Percentiles rank a stretch among this genome's conserved stretches.
Evolutionary conservation across 1,140 invertebrate genomes (phyloP).

Genomic region (Panagrolaimus sp.): DNA sequence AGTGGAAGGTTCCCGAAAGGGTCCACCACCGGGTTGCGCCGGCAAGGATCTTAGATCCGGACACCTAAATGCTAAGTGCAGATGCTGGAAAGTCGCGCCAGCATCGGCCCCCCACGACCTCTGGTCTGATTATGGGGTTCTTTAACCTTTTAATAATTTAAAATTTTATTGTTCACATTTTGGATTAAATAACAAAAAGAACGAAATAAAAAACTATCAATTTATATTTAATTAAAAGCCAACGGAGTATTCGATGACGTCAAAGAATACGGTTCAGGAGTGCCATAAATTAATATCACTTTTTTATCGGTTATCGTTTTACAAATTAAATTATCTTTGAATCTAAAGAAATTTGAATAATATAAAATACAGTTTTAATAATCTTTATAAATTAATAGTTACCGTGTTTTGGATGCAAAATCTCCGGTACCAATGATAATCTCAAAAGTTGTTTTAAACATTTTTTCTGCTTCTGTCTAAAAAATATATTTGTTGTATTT

Average conservation of each 20-base stretch:
- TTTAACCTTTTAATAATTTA: too few species aligned
- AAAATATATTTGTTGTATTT: not conserved
- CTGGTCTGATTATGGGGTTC: too few species aligned
- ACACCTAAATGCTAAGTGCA: too few species aligned
- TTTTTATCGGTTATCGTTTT: constrained; percentile 25
- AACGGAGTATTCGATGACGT: not conserved
- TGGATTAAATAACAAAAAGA: not conserved
- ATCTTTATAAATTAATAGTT: too few species aligned
- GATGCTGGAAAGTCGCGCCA: too few species aligned
- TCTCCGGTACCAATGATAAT: constrained; percentile 27
- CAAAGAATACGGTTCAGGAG: constrained; percentile 19
- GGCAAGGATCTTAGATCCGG: too few species aligned
- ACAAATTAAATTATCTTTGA: constrained; percentile 32
- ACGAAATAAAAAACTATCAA: too few species aligned
- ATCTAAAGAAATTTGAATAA: not conserved
- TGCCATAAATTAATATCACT: constrained; percentile 29
- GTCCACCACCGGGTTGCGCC: too few species aligned
- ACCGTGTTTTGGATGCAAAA: constrained; percentile 24
- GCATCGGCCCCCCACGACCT: too few species aligned
- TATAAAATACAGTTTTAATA: too few species aligned
- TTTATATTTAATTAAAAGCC: not conserved
- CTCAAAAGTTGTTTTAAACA: constrained; percentile 33
- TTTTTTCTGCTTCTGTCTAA: constrained; percentile 28
- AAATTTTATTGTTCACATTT: too few species aligned
- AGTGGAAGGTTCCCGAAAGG: too few species aligned